Evolutionary conservation across 2,797 vertebrate genomes (phyloP).

Genomic region (Microctenopoma lineatum): DNA sequence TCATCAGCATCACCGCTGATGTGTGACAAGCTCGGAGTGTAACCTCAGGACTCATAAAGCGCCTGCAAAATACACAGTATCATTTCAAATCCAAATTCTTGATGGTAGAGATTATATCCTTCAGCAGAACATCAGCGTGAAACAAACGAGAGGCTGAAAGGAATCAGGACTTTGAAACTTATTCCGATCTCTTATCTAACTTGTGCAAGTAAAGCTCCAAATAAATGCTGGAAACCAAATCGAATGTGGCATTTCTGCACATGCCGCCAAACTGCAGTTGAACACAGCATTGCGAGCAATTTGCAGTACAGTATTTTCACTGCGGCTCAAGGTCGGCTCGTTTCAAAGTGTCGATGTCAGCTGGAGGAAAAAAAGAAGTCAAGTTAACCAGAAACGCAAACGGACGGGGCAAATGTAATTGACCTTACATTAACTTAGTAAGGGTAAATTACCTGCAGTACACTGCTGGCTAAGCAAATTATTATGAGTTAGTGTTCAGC

Average conservation of each 20-base stretch:
- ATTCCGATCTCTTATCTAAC: neutral
- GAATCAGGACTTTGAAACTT: neutral
- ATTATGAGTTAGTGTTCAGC: neutral
- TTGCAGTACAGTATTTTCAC: conserved; percentile 3
- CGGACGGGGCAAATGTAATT: neutral
- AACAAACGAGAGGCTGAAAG: neutral
- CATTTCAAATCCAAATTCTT: conserved; percentile 24
- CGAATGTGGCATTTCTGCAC: conserved; percentile 25
- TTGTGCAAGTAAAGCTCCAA: conserved; percentile 2
- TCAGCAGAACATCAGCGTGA: conserved; percentile 1
- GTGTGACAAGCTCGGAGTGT: conserved; percentile 37
- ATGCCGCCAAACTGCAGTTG: conserved; percentile 8
- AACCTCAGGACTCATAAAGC: conserved; percentile 46
- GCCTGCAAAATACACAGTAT: conserved; percentile 17
- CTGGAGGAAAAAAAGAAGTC: conserved; percentile 3
- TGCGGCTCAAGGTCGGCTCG: conserved; percentile 13
- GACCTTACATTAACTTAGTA: conserved; percentile 3
- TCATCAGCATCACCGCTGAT: conserved; percentile 58
- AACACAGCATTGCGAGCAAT: conserved; percentile 22
- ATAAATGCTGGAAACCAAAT: conserved; percentile 16
- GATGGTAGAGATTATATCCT: conserved; percentile 10
- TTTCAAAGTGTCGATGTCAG: conserved; percentile 21
- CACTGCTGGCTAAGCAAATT: neutral
- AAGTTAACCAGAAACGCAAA: conserved; percentile 8
- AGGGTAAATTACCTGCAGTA: neutral